Base-by-base conservation (phyloP, 2,113 vertebrate genomes). In the Cyprinodon tularosa region DNA sequence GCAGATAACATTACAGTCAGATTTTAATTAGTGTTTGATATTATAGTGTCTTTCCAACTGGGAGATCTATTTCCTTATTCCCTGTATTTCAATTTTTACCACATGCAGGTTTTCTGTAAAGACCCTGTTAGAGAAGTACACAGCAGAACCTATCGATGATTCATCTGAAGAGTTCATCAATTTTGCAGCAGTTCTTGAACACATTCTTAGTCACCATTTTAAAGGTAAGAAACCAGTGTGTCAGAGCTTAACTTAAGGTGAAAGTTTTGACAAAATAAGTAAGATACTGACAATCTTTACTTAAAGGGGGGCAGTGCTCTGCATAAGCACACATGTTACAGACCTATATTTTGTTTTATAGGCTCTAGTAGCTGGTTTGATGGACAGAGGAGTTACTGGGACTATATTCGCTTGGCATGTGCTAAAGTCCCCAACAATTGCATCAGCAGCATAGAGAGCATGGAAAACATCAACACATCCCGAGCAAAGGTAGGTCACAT, bases 121-220 rank as follows among this genome's bases (percentile, higher is more conserved):
- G 90, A 97, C 97, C 0, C 90, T 99, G 39, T 84, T 99, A 73
- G 97, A 99, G 90, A 98, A 98, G 82, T 97, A 97, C 91, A 98
- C 97, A 0, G 95, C 96, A 0, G 97, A 99, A 71, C 98, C 97
- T 75, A 98, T 99, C 0, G 98, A 98, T 5, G 98, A 99, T 89
- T 96, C 97, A 20, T 97, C 97, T 0, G 98, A 99, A 81, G 98
- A 98, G 92, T 99, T 99, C 22, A 95, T 99, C 36, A 99, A 99
- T 83, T 99, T 99, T 0, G 96, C 96, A 0, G 96, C 96, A 88
- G 97, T 99, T 85, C 93, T 99, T 11, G 98, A 99, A 84, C 97
- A 99, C 91, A 98, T 99, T 80, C 96, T 99, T 86, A 96, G 97
- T 81, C 98, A 99, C 74, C 93, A 96, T 45, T 98, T 98, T 80